Evolutionary conservation across 2,888 invertebrate genomes (phyloP).

Genomic region (Synanthedon vespiformis): DNA sequence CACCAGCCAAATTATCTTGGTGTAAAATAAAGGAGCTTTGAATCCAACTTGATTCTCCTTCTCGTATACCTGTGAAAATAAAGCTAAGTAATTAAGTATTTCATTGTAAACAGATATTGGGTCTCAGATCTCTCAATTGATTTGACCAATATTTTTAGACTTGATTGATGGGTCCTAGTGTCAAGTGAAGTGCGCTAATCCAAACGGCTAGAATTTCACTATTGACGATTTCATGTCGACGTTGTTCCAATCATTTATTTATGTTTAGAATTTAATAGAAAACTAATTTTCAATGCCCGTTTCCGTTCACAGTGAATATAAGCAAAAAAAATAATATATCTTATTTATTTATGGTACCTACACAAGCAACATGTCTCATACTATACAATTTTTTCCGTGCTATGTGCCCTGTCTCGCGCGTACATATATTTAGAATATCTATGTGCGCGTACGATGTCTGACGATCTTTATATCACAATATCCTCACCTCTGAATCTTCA

Average conservation of each 20-base stretch:
- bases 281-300: no score
- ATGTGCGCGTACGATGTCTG: no score
- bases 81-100: neutral
- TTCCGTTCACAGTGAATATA: no score
- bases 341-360: no score
- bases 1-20: slow-evolving; percentile 81
- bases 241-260: no score
- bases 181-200: neutral
- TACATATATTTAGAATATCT: no score
- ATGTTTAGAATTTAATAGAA: no score
- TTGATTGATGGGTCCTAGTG: neutral
- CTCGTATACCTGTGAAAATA: slow-evolving; percentile 19
- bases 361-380: no score
- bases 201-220: neutral
- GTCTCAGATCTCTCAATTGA: neutral
- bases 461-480: neutral
- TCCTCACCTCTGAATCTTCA: slow-evolving; percentile 24
- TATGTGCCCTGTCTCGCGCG: no score
- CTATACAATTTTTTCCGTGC: no score
- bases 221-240: no score
- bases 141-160: neutral
- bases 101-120: neutral
- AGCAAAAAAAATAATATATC: no score
- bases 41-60: slow-evolving; percentile 22
- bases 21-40: slow-evolving; percentile 75